These are phyloP conservation scores for Wiebesia pumilae DNA, from an alignment of 1,140 invertebrate genomes.

Conservation along the genomic window DNA sequence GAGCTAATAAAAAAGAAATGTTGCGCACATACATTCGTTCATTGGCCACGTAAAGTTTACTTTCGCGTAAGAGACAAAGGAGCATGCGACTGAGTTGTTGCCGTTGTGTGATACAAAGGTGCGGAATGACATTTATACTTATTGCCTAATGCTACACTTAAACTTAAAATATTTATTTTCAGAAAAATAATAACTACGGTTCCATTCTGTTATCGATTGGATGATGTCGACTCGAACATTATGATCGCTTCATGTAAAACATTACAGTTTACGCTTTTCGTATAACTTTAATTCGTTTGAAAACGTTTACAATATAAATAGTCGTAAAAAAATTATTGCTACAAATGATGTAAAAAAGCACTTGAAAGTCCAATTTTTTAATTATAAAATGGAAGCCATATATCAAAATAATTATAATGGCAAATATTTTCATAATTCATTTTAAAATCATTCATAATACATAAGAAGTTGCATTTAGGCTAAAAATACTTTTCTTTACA, in stretches of 20 bases:
- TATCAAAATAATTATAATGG: constrained; percentile 44
- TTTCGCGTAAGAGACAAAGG: constrained; percentile 3
- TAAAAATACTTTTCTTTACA: not conserved
- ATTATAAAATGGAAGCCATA: constrained; percentile 41
- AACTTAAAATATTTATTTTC: constrained; percentile 15
- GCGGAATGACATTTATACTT: constrained; percentile 48
- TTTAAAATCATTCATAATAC: not conserved
- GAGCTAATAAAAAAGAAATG: not conserved
- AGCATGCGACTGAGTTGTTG: constrained; percentile 23
- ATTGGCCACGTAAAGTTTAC: constrained; percentile 20
- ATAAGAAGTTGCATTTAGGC: not conserved
- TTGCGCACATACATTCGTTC: not conserved
- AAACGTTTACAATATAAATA: constrained; percentile 1
- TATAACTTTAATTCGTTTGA: constrained; percentile 1
- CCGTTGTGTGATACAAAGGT: constrained; percentile 20
- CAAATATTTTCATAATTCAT: constrained; percentile 14
- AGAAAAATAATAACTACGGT: constrained; percentile 20
- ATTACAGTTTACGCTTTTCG: not conserved
- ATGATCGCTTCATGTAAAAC: not conserved
- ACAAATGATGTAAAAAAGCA: constrained; percentile 36
- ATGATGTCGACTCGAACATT: not conserved
- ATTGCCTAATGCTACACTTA: constrained; percentile 31
- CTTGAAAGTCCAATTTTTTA: constrained; percentile 16
- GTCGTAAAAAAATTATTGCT: constrained; percentile 43
- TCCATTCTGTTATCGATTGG: not conserved